Base-by-base conservation (phyloP, 1,140 invertebrate genomes). In the Drosophila kohkoa region DNA sequence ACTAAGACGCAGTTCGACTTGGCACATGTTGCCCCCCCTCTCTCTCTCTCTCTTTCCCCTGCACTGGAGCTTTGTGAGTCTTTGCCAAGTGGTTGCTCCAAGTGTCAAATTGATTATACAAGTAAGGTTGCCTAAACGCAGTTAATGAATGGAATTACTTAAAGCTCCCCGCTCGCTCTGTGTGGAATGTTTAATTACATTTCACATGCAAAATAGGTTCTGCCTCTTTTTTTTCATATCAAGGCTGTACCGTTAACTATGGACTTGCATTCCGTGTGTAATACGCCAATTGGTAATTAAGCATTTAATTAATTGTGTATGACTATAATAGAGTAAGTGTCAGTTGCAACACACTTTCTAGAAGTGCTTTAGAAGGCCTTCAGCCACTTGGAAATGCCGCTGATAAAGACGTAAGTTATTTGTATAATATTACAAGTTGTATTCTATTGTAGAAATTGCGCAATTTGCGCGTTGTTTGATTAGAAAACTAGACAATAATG, bases 101-200 rank as follows among this genome's bases (percentile, higher is more conserved):
- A 87, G 77, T 83, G 85, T 83, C 81, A 70, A 80, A 81, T 82
- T 88, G 77, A 83, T 88, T 88, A 78, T 75, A 64, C 85, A 88
- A 79, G 48, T 58, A 25, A 52, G 48, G 55, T 70, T 73, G 62
- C 45, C 45, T 72, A 75, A 81, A 75, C 58, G 64, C 59, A 58
- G 65, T 80, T 82, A 87, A 87, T 88, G 63, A 87, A 88, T 82
- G 83, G 65, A 62, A 57, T 70, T 78, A 77, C 49, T 71, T 79
- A 78, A 46, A 30, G 49, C 30, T 11, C 45, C 5, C 11, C 25
- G 20, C 16, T 59, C 49, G 5, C 49, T 8, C 57, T 10, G 59
- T 5, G 28, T 49, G 38, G 13, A 62, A 38, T 25, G n/a, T 59
- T 54, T 54, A 54, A 32, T 60, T 52, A 46, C 55, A 52, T 60